Evolutionary conservation across 2,113 vertebrate genomes (phyloP).

Genomic region (Anolis sagrei): DNA sequence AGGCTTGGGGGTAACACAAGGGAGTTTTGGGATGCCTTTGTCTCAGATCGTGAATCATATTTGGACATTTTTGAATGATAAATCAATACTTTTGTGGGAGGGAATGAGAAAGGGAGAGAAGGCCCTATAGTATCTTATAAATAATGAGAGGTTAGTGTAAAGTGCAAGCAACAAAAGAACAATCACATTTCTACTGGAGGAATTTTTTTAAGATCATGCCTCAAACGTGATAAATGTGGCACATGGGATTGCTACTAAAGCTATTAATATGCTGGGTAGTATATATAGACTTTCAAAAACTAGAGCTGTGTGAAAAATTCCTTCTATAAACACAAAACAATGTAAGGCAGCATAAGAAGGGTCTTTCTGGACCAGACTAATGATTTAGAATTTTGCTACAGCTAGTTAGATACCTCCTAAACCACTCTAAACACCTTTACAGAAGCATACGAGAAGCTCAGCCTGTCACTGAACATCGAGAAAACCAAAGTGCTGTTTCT

Average conservation of each 20-base stretch:
- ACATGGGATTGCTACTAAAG: conserved; percentile 40
- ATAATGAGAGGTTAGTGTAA: conserved; percentile 68
- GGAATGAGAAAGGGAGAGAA: conserved; percentile 12
- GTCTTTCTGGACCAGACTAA: not conserved
- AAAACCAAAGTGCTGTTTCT: too few species aligned
- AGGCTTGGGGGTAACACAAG: conserved; percentile 33
- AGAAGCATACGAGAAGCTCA: too few species aligned
- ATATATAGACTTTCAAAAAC: conserved; percentile 22
- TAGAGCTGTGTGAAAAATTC: conserved; percentile 14
- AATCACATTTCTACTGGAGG: conserved; percentile 62
- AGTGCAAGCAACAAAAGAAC: conserved; percentile 53
- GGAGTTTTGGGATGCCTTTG: conserved; percentile 50
- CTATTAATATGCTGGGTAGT: not conserved
- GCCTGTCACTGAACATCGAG: too few species aligned
- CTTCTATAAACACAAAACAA: conserved; percentile 6
- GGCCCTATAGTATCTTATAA: conserved; percentile 68
- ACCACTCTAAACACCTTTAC: too few species aligned
- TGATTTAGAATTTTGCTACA: not conserved
- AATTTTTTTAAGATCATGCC: conserved; percentile 64
- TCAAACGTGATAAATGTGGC: conserved; percentile 56
- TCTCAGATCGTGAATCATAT: conserved; percentile 62
- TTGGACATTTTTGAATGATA: conserved; percentile 59
- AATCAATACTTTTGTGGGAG: conserved; percentile 46
- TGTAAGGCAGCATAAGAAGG: not conserved
- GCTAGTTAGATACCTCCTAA: too few species aligned